phyloP scores from a whole-genome alignment of 2,888 invertebrate species.

The Heliconius hortense region DNA sequence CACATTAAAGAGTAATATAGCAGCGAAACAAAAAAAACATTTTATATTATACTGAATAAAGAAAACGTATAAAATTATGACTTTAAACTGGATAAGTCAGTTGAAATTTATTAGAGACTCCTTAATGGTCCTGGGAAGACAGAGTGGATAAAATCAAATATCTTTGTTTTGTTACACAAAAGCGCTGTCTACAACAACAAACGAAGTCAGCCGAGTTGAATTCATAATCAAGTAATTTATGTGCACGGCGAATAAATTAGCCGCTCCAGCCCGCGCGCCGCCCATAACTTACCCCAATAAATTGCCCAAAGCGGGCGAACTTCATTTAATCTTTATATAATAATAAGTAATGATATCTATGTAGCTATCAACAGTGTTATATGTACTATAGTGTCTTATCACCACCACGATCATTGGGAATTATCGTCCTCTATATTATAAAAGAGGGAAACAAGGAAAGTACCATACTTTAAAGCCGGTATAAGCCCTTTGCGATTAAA shows the following conservation, averaged over 20 bases:
- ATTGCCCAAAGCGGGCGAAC: slow-evolving; percentile 81
- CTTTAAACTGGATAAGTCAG: slow-evolving; percentile 21
- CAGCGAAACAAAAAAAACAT: not conserved
- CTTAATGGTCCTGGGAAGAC: slow-evolving; percentile 54
- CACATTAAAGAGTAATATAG: not conserved
- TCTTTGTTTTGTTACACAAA: slow-evolving; percentile 75
- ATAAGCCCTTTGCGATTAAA: not conserved
- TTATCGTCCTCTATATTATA: not conserved
- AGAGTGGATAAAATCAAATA: slow-evolving; percentile 69
- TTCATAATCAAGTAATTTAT: slow-evolving; percentile 83
- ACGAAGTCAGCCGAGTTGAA: slow-evolving; percentile 79
- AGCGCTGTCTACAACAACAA: slow-evolving; percentile 77
- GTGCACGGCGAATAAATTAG: slow-evolving; percentile 83
- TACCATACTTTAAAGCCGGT: not conserved
- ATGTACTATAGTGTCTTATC: too few species aligned
- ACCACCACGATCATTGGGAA: not conserved
- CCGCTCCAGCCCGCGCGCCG: slow-evolving; percentile 77
- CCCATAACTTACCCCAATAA: slow-evolving; percentile 82
- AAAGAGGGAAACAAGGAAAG: not conserved
- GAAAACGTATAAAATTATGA: slow-evolving; percentile 2
- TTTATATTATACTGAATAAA: not conserved
- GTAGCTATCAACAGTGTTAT: slow-evolving; percentile 47
- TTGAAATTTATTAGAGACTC: slow-evolving; percentile 39
- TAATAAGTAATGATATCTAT: slow-evolving; percentile 77
- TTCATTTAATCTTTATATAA: slow-evolving; percentile 82